phyloP scores from a whole-genome alignment of 2,113 vertebrate species.

The Bothrops jararaca region DNA sequence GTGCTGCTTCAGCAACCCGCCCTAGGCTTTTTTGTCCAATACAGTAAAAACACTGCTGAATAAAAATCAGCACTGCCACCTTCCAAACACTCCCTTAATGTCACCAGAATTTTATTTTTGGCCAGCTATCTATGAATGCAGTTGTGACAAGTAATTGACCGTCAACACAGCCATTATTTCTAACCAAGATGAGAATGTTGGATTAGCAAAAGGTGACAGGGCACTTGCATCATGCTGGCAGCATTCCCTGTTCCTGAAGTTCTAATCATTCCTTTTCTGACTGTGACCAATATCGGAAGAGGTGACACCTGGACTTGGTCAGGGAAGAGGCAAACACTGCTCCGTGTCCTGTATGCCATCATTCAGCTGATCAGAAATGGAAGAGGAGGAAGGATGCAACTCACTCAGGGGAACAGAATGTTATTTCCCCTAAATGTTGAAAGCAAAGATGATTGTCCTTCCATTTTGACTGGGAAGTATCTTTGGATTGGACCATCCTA shows the following conservation, averaged over 20 bases:
- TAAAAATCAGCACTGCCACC: neutral
- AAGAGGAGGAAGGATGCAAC: neutral
- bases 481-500: neutral
- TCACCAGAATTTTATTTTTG: neutral
- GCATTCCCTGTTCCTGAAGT: neutral
- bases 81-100: fast-evolving
- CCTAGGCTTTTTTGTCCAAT: neutral
- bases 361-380: neutral
- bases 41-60: fast-evolving
- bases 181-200: neutral
- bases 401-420: neutral
- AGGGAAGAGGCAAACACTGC: no score
- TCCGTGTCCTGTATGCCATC: neutral
- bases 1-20: fast-evolving
- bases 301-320: neutral
- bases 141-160: neutral
- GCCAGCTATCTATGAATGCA: neutral
- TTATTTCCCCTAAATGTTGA: no score
- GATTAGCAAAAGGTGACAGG: neutral
- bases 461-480: neutral
- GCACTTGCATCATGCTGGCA: neutral
- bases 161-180: neutral
- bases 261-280: neutral
- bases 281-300: neutral
- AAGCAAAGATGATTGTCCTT: neutral